Conservation (phyloP, 1,140 invertebrate genomes). For the Cotesia typhae region DNA sequence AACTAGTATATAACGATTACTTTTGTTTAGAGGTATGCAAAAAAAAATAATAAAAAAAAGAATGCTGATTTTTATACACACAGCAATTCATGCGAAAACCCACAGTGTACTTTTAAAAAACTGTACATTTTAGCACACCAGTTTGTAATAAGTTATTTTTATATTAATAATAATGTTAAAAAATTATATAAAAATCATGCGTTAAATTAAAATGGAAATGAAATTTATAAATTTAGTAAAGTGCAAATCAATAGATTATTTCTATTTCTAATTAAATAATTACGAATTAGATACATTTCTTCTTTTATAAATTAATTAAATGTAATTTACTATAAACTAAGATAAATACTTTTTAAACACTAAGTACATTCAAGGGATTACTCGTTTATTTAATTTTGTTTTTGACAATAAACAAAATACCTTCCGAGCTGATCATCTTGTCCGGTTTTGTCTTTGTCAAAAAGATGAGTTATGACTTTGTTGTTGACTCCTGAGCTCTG, state of each 20-base stretch:
- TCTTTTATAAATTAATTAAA: too few species aligned
- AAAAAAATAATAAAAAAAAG: too few species aligned
- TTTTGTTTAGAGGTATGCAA: too few species aligned
- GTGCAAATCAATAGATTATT: not conserved
- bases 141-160: too few species aligned
- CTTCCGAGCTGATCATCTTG: slow-evolving; percentile 83
- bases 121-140: too few species aligned
- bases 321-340: not conserved
- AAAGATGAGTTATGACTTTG: slow-evolving; percentile 67
- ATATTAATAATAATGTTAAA: not conserved
- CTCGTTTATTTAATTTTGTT: slow-evolving; percentile 6
- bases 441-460: slow-evolving; percentile 83
- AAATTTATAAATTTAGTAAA: not conserved
- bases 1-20: too few species aligned
- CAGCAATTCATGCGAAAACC: too few species aligned
- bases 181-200: not conserved
- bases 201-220: not conserved
- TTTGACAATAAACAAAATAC: slow-evolving; percentile 64
- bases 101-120: too few species aligned
- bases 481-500: slow-evolving; percentile 55
- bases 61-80: too few species aligned
- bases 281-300: too few species aligned
- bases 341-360: not conserved
- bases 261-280: too few species aligned
- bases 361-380: not conserved